Conservation (phyloP, 2,113 vertebrate genomes). For the Misgurnus anguillicaudatus region DNA sequence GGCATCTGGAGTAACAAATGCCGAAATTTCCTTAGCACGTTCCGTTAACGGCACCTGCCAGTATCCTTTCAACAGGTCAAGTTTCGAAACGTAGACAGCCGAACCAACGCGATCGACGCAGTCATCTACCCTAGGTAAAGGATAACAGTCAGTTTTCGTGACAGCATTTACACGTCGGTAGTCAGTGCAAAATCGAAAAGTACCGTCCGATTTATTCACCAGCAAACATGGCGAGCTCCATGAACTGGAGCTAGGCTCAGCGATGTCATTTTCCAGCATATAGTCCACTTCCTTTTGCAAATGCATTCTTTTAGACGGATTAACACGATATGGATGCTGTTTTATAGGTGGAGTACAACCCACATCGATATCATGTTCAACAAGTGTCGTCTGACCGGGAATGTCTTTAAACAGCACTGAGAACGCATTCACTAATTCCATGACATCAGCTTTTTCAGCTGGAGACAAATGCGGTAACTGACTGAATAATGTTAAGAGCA, state of each 20-base stretch:
- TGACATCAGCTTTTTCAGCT: background rate
- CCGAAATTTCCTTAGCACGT: too few species aligned
- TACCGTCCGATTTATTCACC: too few species aligned
- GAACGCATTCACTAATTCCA: background rate
- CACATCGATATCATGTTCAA: background rate
- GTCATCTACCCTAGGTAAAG: too few species aligned
- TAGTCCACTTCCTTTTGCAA: slow-evolving; percentile 18
- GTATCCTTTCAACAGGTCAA: too few species aligned
- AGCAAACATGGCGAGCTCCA: slow-evolving; percentile 16
- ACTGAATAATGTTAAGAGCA: background rate
- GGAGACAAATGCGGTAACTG: background rate
- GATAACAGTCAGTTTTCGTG: too few species aligned
- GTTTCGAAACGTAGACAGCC: too few species aligned
- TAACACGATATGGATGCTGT: slow-evolving; percentile 30
- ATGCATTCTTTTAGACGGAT: background rate
- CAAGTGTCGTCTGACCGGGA: background rate
- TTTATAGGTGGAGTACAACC: background rate
- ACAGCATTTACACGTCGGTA: too few species aligned
- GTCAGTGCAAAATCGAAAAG: too few species aligned
- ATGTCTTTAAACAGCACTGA: background rate
- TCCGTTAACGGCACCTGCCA: too few species aligned
- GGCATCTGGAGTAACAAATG: too few species aligned
- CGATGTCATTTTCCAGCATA: background rate
- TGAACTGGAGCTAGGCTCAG: background rate
- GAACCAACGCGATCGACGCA: too few species aligned